phyloP scores from a whole-genome alignment of 2,797 vertebrate species.

The Tiaroga cobitis region DNA sequence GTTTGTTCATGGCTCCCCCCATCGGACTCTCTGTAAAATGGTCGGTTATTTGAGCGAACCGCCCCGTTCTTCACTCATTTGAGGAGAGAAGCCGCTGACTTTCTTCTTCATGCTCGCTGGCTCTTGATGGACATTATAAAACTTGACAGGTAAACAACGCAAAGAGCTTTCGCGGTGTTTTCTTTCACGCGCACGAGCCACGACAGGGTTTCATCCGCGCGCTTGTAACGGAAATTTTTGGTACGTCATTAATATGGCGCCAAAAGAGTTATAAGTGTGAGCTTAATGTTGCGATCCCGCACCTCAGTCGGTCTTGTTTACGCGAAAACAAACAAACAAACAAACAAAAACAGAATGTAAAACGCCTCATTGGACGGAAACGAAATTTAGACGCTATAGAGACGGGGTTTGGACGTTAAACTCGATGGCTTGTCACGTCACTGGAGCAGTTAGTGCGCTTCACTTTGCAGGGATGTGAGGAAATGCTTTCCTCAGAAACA shows the following conservation, averaged over 20 bases:
- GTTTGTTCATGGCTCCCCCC: conserved; percentile 50
- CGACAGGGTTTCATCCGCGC: conserved; percentile 61
- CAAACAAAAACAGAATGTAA: conserved; percentile 11
- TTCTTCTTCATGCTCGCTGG: conserved; percentile 61
- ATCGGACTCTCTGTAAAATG: conserved; percentile 51
- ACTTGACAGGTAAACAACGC: conserved; percentile 67
- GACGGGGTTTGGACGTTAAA: conserved; percentile 58
- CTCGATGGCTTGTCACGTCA: conserved; percentile 64
- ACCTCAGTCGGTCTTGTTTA: conserved; percentile 75
- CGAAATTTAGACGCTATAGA: conserved; percentile 58
- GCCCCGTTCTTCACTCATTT: conserved; percentile 61
- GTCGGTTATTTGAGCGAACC: conserved; percentile 58
- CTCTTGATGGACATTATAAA: conserved; percentile 52
- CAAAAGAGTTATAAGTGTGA: conserved; percentile 93
- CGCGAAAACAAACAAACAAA: conserved; percentile 49
- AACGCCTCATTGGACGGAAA: conserved; percentile 49
- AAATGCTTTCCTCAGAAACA: neutral
- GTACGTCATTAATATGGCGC: conserved; percentile 99
- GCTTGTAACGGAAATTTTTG: conserved; percentile 91
- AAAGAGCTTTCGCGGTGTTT: conserved; percentile 58
- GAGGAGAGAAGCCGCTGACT: conserved; percentile 57
- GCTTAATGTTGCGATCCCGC: conserved; percentile 68
- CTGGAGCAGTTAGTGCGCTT: conserved; percentile 11
- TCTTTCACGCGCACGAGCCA: neutral
- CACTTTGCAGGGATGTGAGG: conserved; percentile 37